Base-by-base conservation (phyloP, 2,888 invertebrate genomes). In the Meiosimyza decipiens region DNA sequence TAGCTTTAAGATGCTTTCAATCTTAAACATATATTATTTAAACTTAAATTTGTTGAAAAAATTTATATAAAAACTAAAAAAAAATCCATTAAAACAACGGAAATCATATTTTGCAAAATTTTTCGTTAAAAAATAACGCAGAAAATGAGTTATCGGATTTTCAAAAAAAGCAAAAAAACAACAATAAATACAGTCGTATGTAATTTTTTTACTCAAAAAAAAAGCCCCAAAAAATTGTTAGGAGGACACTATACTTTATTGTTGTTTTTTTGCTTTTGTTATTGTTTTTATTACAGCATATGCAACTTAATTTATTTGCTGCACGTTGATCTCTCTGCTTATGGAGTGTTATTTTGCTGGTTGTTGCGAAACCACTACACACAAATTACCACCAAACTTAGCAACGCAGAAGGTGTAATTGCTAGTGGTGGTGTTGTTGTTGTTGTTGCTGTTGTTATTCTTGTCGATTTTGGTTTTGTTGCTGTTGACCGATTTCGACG, bases 231-330 rank as follows among this genome's bases (percentile, higher is more conserved):
- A 12, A n/a, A 9, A n/a, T 60, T 62, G 28, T 62, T 28, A 16
- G 62, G 62, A 62, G n/a, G 47, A 47, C 57, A 28, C 40, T 9
- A n/a, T 57, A 22, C 13, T 57, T 47, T 66, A 18, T 47, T 66
- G 5, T 16, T 50, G 18, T 40, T 40, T 6, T 57, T 67, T 54
- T 55, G 57, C 49, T 67, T 15, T 57, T 66, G 55, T 18, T 18
- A 9, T 51, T 64, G 18, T 50, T 52, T 28, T 66, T 54, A 12
- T 40, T 54, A n/a, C 11, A n/a, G 52, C 33, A 33, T 16, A 47
- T 47, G 57, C 67, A 55, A 55, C 57, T 55, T 67, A 57, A 67
- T 67, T 67, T 57, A 67, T 67, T 33, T 52, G 40, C 54, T n/a
- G 9, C 65, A 54, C 65, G 65, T 66, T 66, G 65, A 66, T 54